Conservation (phyloP, 1,140 invertebrate species). For the Drosophila biarmipes region DNA sequence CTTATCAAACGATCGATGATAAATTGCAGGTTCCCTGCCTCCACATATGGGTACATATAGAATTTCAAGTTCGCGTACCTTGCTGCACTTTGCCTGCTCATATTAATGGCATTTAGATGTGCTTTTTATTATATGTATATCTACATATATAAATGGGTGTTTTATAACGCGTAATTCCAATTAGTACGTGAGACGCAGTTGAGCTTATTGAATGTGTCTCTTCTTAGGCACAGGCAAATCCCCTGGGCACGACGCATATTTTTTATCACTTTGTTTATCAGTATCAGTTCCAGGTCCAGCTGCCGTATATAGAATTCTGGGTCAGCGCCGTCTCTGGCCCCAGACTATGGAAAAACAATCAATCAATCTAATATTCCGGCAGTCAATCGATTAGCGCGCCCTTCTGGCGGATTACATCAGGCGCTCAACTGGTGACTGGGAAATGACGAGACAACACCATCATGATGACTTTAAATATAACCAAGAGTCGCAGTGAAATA, state of each 20-base stretch:
- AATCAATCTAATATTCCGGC: conserved; percentile 53
- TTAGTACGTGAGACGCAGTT: conserved; percentile 65
- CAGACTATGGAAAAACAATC: conserved; percentile 39
- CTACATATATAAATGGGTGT: conserved; percentile 25
- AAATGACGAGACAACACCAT: conserved; percentile 2
- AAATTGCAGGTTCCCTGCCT: conserved; percentile 46
- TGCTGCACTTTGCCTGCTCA: conserved; percentile 45
- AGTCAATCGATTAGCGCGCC: conserved; percentile 36
- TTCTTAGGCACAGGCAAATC: conserved; percentile 50
- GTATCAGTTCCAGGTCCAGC: conserved; percentile 16
- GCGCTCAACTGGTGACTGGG: conserved; percentile 11
- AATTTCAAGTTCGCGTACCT: conserved; percentile 51
- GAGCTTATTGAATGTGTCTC: conserved; percentile 10
- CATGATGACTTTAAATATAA: conserved; percentile 18
- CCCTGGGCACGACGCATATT: conserved; percentile 56
- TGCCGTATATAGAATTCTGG: conserved; percentile 23
- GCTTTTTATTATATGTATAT: conserved; percentile 49
- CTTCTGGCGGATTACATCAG: conserved; percentile 53
- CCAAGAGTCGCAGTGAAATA: conserved; percentile 32
- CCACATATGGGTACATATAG: conserved; percentile 11
- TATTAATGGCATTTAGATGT: conserved; percentile 54
- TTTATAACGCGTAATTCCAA: conserved; percentile 71
- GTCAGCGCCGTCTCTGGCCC: conserved; percentile 34
- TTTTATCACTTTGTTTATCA: conserved; percentile 79
- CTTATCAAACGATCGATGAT: conserved; percentile 68